Evolutionary conservation across 1,140 invertebrate species (phyloP), one percentile per base, ranked within the genome.

Genomic region (Prorops nasuta): DNA sequence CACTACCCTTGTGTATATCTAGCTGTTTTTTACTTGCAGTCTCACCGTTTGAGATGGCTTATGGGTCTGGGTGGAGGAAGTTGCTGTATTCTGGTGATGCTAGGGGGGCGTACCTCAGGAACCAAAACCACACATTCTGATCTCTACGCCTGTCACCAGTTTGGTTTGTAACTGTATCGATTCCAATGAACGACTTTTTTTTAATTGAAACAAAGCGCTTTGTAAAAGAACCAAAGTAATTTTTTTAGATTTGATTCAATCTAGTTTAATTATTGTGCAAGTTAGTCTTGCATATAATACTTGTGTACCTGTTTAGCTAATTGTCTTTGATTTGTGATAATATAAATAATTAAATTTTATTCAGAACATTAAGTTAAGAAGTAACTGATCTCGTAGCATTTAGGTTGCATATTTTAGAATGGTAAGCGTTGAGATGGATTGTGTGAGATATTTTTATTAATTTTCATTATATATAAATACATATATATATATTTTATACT

Each of bases 1-100:
- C 2, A 14, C 18, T 37, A 15, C 17, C 16, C 8, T 37, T 17
- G 8, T 12, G 7, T 17, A 10, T 66, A 74, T 67, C 49, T 59
- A 54, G 63, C 42, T 71, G 58, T 74, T 74, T 75, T 76, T 76
- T 76, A 71, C 51, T 76, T 77, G 54, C 73, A 77, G 73, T 77
- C 71, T 68, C 64, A 52, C 63, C 63, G 60, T 72, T 73, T 74
- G 71, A 69, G 65, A 71, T 73, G 71, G 60, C 60, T 66, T 60
- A 57, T 55, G 64, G 49, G 39, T 28, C 47, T 21, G n/a, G 48
- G 38, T 18, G 38, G 39, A 46, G 24, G 49, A 21, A 46, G 45
- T 59, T 39, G 54, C 58, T 50, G 54, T 60, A 43, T 52, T 51
- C 49, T 53, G 44, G 37, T 57, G 45, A 51, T 43, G 53, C n/a